These are phyloP conservation scores for Archilochus colubris DNA, from an alignment of 2,113 vertebrate genomes.

Conservation along the genomic window DNA sequence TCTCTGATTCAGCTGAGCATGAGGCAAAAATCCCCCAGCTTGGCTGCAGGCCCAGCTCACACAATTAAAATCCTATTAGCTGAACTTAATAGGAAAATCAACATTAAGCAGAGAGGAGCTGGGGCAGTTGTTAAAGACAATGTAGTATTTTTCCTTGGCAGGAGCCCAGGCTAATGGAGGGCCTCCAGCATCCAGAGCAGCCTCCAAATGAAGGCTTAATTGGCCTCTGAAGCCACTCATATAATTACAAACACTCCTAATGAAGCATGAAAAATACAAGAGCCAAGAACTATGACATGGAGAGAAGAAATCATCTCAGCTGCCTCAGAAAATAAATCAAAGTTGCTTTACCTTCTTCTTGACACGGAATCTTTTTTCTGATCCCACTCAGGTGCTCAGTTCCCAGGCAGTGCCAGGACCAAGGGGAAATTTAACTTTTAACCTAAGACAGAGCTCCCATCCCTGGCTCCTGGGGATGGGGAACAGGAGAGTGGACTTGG, in stretches of 20 bases:
- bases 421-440: neutral
- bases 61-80: conserved; percentile 68
- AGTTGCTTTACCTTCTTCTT: neutral
- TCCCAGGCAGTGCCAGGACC: neutral
- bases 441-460: neutral
- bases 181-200: conserved; percentile 42
- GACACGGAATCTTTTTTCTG: neutral
- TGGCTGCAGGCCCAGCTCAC: conserved; percentile 56
- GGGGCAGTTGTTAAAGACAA: conserved; percentile 48
- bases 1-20: neutral
- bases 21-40: neutral
- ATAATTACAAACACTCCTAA: conserved; percentile 71
- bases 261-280: conserved; percentile 65
- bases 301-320: conserved; percentile 10
- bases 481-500: neutral
- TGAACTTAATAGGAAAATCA: conserved; percentile 66
- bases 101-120: conserved; percentile 69
- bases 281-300: neutral
- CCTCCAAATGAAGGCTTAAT: conserved; percentile 72
- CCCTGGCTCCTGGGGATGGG: neutral
- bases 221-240: conserved; percentile 61
- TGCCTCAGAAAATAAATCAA: neutral
- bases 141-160: conserved; percentile 57
- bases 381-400: neutral
- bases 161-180: conserved; percentile 51